Base-by-base conservation (phyloP, 2,888 invertebrate species). In the Itoplectis maculator region DNA sequence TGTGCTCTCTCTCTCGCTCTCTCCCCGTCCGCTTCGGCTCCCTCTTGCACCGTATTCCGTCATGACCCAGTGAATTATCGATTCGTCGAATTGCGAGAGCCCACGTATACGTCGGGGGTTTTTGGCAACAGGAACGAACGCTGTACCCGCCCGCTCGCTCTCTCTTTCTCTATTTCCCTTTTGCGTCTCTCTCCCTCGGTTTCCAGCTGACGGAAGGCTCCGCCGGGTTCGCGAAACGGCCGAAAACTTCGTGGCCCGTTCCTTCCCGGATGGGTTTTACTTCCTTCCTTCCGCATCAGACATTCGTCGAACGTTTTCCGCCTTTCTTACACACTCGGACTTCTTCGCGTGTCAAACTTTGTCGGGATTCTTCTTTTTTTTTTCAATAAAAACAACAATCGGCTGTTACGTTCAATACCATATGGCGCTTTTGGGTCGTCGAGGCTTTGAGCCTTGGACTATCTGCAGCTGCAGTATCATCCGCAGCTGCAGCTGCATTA, bases 11-110 rank as follows among this genome's bases (percentile, higher is more conserved):
- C 49, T 61, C 68, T 66, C n/a, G n/a, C n/a, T n/a, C n/a, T n/a
- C n/a, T n/a, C n/a, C n/a, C n/a, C n/a, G n/a, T n/a, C n/a, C n/a
- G n/a, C n/a, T n/a, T n/a, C n/a, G n/a, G n/a, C n/a, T n/a, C n/a
- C n/a, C 68, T 77, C 59, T 65, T 35, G 56, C 65, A 56, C 40
- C 66, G 66, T 68, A 88, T 87, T 86, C 87, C 86, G 86, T 85
- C 87, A 86, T 90, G 90, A 90, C 90, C 90, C 89, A 90, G 87
- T 90, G 89, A 88, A 90, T 88, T 90, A 90, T 90, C 87, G 90
- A 90, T 90, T 90, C 85, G 87, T 75, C 65, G 79, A 82, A 79
- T 76, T 69, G 66, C 82, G 76, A 66, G 65, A 56, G 73, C n/a
- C n/a, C 75, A 75, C 66, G 74, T 66, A 70, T 47, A 79, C 49